Conservation (phyloP, 2,888 invertebrate species). For the Sarcophaga rosellei region DNA sequence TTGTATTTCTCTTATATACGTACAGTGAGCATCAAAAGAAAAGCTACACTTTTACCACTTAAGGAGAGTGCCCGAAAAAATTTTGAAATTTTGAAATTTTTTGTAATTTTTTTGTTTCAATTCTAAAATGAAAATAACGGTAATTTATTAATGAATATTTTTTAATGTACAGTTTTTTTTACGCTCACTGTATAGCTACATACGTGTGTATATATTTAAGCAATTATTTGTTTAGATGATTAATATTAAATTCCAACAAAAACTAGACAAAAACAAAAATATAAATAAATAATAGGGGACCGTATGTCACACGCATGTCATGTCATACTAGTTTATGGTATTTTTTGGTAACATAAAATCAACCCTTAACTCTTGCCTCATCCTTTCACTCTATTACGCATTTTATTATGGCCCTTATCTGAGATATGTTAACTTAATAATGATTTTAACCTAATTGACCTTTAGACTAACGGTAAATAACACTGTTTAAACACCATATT, state of each 20-base stretch:
- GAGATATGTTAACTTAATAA: constrained; percentile 56
- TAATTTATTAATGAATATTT: too few species aligned
- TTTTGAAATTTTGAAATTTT: too few species aligned
- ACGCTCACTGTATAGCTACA: too few species aligned
- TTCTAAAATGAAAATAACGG: too few species aligned
- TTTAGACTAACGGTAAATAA: constrained; percentile 58
- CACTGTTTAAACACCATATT: constrained; percentile 21
- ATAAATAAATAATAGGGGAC: constrained; percentile 18
- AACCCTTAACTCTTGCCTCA: background rate
- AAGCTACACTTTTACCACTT: too few species aligned
- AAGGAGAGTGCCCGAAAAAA: too few species aligned
- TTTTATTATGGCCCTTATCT: constrained; percentile 20
- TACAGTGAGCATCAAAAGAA: too few species aligned
- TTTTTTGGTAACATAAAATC: background rate
- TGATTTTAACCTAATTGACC: constrained; percentile 69
- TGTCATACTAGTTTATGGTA: background rate
- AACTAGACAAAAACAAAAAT: background rate
- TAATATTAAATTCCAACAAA: constrained; percentile 18
- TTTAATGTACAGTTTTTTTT: too few species aligned
- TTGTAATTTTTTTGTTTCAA: too few species aligned
- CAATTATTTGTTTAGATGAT: background rate
- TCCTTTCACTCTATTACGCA: background rate
- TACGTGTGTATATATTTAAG: background rate
- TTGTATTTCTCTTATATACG: too few species aligned
- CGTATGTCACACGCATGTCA: constrained; percentile 70